phyloP scores from a whole-genome alignment of 92 coral and sea anemone species.

The Palythoa heliodiscus region DNA sequence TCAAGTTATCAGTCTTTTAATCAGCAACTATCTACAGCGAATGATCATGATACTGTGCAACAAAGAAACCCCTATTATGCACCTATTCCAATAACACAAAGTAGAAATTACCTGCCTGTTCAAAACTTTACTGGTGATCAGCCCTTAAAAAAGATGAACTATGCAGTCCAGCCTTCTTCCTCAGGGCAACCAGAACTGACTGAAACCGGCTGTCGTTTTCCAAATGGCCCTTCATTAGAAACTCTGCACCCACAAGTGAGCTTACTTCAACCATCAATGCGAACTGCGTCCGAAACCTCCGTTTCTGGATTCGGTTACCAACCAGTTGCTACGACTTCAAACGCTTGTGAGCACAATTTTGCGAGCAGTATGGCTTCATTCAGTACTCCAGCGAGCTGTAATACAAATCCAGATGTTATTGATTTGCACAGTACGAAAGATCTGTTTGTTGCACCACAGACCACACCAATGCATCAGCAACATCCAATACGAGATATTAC shows the following conservation, averaged over 20 bases:
- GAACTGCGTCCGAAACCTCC: background rate
- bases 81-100: background rate
- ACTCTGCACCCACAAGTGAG: background rate
- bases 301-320: background rate
- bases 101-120: background rate
- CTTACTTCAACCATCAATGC: background rate
- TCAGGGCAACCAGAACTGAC: background rate
- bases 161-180: background rate
- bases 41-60: background rate
- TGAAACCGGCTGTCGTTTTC: background rate
- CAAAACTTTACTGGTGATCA: background rate
- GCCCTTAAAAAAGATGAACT: background rate
- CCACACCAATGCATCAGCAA: background rate
- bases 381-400: background rate
- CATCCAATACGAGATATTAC: background rate
- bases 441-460: conserved; percentile 17
- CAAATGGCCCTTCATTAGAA: conserved; percentile 7
- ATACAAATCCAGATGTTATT: conserved; percentile 2
- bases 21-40: background rate
- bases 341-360: background rate
- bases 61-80: background rate
- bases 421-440: conserved; percentile 31
- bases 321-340: conserved; percentile 7
- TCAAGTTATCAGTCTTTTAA: background rate
- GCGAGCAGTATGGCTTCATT: background rate